A percentile compares a stretch with the other conserved stretches of the same genome.
Conservation (phyloP, 2,113 vertebrate genomes). For the Thamnophis sirtalis region DNA sequence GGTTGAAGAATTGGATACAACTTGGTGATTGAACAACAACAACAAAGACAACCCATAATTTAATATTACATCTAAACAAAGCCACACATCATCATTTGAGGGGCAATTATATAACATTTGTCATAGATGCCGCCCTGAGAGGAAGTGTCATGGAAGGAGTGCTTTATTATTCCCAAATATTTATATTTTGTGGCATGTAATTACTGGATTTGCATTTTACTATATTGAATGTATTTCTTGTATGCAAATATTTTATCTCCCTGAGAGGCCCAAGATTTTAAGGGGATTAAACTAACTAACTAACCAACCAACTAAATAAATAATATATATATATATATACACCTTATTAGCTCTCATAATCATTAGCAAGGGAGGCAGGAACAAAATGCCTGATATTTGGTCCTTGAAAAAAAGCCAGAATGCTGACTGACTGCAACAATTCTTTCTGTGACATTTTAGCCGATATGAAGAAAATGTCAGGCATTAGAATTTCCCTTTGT, state of each 20-base stretch:
- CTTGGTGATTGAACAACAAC: neutral
- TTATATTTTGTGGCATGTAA: neutral
- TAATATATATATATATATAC: neutral
- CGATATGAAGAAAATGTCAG: neutral
- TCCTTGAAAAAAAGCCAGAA: neutral
- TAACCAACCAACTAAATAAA: neutral
- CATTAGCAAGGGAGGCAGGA: neutral
- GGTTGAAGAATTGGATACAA: neutral
- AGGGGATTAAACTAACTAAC: neutral
- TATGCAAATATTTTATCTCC: neutral
- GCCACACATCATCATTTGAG: neutral
- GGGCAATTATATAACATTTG: neutral
- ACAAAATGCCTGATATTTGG: neutral
- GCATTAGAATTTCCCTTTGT: constrained; percentile 1
- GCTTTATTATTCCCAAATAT: neutral
- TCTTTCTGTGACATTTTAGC: neutral
- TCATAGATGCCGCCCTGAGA: neutral
- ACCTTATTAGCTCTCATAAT: neutral
- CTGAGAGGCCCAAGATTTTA: neutral
- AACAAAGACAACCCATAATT: neutral
- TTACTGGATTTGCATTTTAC: neutral
- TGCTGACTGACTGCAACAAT: neutral
- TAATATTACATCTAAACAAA: neutral
- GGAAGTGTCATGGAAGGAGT: neutral
- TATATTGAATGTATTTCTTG: neutral